Evolutionary conservation across 2,888 invertebrate genomes (phyloP).

Genomic region (Limnephilus marmoratus): DNA sequence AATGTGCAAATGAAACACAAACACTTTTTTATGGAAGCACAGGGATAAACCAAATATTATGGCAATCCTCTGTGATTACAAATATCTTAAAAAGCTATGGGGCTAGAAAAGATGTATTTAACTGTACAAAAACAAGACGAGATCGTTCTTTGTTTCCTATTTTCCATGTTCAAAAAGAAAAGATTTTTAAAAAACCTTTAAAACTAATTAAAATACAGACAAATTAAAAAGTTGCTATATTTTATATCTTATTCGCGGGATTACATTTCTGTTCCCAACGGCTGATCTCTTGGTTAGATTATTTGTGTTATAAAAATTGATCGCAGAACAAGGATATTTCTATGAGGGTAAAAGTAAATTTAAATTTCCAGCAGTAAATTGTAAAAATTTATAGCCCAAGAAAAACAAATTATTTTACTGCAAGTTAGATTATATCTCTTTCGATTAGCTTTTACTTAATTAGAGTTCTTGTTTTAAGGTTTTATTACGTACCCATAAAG

Average conservation of each 20-base stretch:
- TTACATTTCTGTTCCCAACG: background rate
- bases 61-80: too few relatives aligned
- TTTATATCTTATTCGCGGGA: background rate
- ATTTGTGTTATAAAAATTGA: background rate
- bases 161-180: too few relatives aligned
- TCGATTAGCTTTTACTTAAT: conserved; percentile 2
- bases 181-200: too few relatives aligned
- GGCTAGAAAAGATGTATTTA: too few relatives aligned
- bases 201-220: too few relatives aligned
- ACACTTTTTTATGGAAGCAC: too few relatives aligned
- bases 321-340: background rate
- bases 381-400: background rate
- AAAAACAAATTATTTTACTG: background rate
- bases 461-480: background rate
- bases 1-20: too few relatives aligned
- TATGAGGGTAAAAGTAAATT: background rate
- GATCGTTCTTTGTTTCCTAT: too few relatives aligned
- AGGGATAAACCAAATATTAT: too few relatives aligned
- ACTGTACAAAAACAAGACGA: too few relatives aligned
- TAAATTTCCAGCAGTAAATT: background rate
- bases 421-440: background rate
- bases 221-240: too few relatives aligned
- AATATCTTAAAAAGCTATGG: too few relatives aligned
- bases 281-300: background rate
- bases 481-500: background rate